phyloP scores from a whole-genome alignment of 2,113 vertebrate species.

The Sclerurus mexicanus region DNA sequence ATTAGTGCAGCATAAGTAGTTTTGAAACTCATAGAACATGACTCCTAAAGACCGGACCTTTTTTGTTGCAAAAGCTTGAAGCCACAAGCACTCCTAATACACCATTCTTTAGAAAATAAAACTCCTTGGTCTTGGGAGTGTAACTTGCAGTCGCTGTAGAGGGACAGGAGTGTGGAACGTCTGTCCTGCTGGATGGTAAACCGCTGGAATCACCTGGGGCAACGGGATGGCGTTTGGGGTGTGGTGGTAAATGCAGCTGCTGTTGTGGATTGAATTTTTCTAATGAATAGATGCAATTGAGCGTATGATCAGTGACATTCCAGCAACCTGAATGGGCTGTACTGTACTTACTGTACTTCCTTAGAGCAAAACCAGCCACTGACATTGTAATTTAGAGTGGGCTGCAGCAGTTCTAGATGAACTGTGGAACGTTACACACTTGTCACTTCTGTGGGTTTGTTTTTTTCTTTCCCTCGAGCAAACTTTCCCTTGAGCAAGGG shows the following conservation, averaged over 20 bases:
- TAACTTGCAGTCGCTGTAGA: neutral
- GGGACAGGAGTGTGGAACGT: neutral
- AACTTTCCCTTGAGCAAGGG: neutral
- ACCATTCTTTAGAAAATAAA: neutral
- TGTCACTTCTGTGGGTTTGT: neutral
- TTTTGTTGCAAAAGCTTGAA: neutral
- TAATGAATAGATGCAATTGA: slow-evolving; percentile 61
- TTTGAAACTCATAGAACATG: neutral
- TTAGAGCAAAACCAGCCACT: neutral
- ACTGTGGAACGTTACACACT: neutral
- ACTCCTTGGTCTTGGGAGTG: neutral
- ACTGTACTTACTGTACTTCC: slow-evolving; percentile 54
- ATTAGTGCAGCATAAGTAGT: neutral
- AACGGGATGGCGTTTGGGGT: neutral
- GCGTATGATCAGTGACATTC: slow-evolving; percentile 55
- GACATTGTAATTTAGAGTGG: slow-evolving; percentile 7
- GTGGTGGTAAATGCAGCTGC: slow-evolving; percentile 38
- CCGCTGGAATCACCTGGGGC: slow-evolving; percentile 44
- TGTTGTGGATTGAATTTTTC: slow-evolving; percentile 31
- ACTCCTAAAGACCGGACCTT: neutral
- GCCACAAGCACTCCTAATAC: neutral
- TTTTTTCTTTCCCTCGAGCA: neutral
- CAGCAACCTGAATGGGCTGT: slow-evolving; percentile 49
- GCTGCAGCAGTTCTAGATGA: neutral
- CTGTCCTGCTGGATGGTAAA: neutral